Conservation (phyloP, 2,888 invertebrate genomes). For the Rhagophthalmus giganteus region DNA sequence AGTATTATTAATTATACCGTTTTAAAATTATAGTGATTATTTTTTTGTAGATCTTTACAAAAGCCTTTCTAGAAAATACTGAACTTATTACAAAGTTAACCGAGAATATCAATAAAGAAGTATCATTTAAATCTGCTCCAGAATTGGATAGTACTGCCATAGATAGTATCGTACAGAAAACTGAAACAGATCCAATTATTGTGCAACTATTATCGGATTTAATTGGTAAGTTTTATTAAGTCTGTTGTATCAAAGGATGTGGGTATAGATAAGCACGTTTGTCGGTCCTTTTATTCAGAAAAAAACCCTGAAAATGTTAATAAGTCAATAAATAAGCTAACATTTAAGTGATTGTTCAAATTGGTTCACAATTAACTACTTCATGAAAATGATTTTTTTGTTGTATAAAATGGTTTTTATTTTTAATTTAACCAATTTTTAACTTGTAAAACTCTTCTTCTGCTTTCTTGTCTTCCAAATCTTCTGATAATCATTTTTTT, state of each 20-base stretch:
- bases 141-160: slow-evolving; percentile 56
- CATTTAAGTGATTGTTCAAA: too few relatives aligned
- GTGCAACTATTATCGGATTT: slow-evolving; percentile 55
- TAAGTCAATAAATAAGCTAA: neutral
- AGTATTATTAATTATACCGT: slow-evolving; percentile 7
- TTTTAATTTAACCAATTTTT: too few relatives aligned
- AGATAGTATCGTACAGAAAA: slow-evolving; percentile 57
- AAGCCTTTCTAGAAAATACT: slow-evolving; percentile 56
- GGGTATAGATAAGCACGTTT: neutral
- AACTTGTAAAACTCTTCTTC: too few relatives aligned
- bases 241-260: neutral
- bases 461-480: too few relatives aligned
- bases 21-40: slow-evolving; percentile 2
- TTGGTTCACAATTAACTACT: too few relatives aligned
- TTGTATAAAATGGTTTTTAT: too few relatives aligned
- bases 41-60: slow-evolving; percentile 51
- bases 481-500: too few relatives aligned
- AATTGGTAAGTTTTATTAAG: slow-evolving; percentile 5
- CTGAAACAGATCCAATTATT: slow-evolving; percentile 59
- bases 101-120: slow-evolving; percentile 57
- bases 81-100: slow-evolving; percentile 61
- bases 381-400: too few relatives aligned
- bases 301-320: neutral
- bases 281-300: neutral
- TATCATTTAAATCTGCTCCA: slow-evolving; percentile 12